phyloP scores from a whole-genome alignment of 1,140 invertebrate species.

The Centruroides sculpturatus region DNA sequence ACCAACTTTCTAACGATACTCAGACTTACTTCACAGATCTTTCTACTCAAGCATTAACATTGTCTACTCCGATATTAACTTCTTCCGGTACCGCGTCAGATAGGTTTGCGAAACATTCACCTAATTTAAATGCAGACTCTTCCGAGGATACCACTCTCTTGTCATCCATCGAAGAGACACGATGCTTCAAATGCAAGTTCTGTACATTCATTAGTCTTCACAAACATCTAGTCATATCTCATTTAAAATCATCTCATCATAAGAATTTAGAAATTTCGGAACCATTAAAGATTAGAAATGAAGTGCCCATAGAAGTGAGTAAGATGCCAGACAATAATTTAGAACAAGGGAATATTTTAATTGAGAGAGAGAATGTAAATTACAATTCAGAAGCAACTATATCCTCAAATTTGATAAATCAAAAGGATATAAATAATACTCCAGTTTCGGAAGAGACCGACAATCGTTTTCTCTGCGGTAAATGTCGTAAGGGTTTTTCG shows the following conservation, averaged over 20 bases:
- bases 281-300: background rate
- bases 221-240: conserved; percentile 9
- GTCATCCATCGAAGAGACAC: conserved; percentile 4
- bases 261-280: background rate
- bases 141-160: background rate
- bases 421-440: background rate
- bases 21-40: too few species aligned
- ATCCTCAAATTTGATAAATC: background rate
- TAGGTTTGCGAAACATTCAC: too few species aligned
- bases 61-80: too few species aligned
- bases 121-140: background rate
- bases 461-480: background rate
- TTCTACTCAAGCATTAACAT: too few species aligned
- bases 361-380: background rate
- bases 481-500: conserved; percentile 6
- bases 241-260: conserved; percentile 13
- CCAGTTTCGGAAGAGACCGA: background rate
- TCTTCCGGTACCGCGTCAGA: too few species aligned
- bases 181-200: conserved; percentile 16
- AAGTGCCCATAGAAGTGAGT: background rate
- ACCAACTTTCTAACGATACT: too few species aligned
- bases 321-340: background rate
- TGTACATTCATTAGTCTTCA: conserved; percentile 13
- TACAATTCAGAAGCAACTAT: background rate
- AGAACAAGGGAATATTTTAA: background rate